Conservation (phyloP, 2,888 invertebrate species). For the Muscina levida region DNA sequence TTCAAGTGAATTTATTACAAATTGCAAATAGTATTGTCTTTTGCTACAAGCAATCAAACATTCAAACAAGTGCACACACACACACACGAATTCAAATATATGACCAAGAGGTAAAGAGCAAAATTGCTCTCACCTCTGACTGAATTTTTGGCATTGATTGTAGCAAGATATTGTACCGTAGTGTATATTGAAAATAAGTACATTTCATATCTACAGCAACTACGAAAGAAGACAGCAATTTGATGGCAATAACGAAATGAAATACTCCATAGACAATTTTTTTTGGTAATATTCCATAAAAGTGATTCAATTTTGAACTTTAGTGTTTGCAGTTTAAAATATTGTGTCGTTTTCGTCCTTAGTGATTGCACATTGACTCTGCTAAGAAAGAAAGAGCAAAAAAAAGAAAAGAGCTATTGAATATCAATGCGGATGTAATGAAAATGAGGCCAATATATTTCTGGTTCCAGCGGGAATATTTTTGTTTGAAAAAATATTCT, state of each 20-base stretch:
- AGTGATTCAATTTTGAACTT: no score
- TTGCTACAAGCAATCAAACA: slow-evolving; percentile 25
- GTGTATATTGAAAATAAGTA: no score
- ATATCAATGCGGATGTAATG: slow-evolving; percentile 40
- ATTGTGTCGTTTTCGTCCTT: neutral
- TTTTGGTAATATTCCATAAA: no score
- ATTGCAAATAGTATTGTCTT: slow-evolving; percentile 49
- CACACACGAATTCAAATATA: no score
- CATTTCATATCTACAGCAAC: no score
- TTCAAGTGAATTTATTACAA: slow-evolving; percentile 56
- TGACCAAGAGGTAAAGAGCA: neutral
- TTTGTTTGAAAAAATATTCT: no score
- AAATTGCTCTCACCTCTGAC: neutral
- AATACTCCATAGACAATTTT: no score
- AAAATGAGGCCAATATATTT: slow-evolving; percentile 43
- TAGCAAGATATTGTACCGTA: no score
- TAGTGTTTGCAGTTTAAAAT: neutral
- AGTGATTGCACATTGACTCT: slow-evolving; percentile 17
- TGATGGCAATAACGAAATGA: no score
- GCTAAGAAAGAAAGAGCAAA: neutral
- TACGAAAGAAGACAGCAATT: no score
- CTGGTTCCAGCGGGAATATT: neutral
- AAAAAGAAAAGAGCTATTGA: slow-evolving; percentile 30
- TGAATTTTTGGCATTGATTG: no score
- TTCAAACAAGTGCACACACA: neutral